Percentiles rank a stretch among this genome's conserved stretches.
Conservation (phyloP, 2,797 vertebrate species). For the Channa striata region DNA sequence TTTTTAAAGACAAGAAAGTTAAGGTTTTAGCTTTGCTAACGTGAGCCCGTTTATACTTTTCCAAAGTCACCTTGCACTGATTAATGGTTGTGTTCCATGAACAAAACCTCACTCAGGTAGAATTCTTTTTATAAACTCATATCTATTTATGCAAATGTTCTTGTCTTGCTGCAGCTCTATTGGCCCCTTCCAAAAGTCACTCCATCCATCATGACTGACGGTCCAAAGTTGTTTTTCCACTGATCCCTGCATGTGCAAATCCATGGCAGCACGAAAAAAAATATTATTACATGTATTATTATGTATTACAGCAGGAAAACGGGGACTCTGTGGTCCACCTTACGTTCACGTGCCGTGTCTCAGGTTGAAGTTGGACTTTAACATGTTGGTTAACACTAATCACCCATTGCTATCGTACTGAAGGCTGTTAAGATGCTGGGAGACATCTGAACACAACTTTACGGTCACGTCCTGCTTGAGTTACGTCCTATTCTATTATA, state of each 20-base stretch:
- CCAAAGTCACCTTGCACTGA: not conserved
- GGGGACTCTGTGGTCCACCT: constrained; percentile 1
- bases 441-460: no score
- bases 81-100: not conserved
- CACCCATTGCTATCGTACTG: no score
- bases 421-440: no score
- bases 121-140: constrained; percentile 8
- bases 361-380: no score
- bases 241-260: constrained; percentile 11
- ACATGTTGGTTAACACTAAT: no score
- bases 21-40: not conserved
- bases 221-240: constrained; percentile 11
- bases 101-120: not conserved
- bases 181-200: not conserved
- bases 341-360: no score
- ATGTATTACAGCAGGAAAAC: not conserved
- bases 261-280: constrained; percentile 2
- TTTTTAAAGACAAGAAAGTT: not conserved
- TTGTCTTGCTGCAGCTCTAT: not conserved
- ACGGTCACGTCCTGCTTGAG: no score
- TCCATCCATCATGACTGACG: not conserved
- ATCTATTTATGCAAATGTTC: not conserved
- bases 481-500: no score
- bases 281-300: constrained; percentile 10
- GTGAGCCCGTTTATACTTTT: not conserved